phyloP scores from a whole-genome alignment of 2,888 invertebrate genomes.

The Dorcus parallelipipedus region DNA sequence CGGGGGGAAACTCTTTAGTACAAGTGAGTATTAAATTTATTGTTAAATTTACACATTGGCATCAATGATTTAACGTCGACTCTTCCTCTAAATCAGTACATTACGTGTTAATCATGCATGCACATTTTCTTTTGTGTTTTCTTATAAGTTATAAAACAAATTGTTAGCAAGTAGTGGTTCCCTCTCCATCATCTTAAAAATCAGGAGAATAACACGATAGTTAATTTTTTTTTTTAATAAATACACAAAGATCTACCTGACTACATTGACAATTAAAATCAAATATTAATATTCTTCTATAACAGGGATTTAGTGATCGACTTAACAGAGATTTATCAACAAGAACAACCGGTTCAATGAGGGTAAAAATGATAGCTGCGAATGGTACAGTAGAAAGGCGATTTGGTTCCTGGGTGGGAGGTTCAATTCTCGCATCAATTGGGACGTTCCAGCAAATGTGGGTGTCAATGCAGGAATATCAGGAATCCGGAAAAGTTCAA shows the following conservation, averaged over 20 bases:
- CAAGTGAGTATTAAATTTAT: slow-evolving; percentile 52
- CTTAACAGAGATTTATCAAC: slow-evolving; percentile 81
- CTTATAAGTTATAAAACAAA: no score
- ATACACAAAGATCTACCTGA: not conserved
- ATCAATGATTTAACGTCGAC: not conserved
- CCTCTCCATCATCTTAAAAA: no score
- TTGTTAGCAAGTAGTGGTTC: no score
- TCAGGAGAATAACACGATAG: no score
- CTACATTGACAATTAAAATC: slow-evolving; percentile 1
- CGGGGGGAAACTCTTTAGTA: slow-evolving; percentile 90
- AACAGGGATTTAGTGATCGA: slow-evolving; percentile 89
- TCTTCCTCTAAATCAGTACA: no score
- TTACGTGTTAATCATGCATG: no score
- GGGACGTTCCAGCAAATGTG: slow-evolving; percentile 99
- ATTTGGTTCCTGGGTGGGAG: slow-evolving; percentile 98
- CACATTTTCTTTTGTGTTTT: no score
- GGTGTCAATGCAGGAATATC: slow-evolving; percentile 99
- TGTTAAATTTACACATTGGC: not conserved
- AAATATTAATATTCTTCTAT: slow-evolving; percentile 10
- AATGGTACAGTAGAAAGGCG: slow-evolving; percentile 87
- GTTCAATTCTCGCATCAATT: slow-evolving; percentile 96
- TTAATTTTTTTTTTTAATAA: not conserved
- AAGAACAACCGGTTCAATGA: slow-evolving; percentile 89
- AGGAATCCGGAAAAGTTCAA: slow-evolving; percentile 95
- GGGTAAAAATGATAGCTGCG: slow-evolving; percentile 90